These are phyloP conservation scores for Myrmecophaga tridactyla DNA, from an alignment of 2,113 vertebrate species.

Conservation along the genomic window DNA sequence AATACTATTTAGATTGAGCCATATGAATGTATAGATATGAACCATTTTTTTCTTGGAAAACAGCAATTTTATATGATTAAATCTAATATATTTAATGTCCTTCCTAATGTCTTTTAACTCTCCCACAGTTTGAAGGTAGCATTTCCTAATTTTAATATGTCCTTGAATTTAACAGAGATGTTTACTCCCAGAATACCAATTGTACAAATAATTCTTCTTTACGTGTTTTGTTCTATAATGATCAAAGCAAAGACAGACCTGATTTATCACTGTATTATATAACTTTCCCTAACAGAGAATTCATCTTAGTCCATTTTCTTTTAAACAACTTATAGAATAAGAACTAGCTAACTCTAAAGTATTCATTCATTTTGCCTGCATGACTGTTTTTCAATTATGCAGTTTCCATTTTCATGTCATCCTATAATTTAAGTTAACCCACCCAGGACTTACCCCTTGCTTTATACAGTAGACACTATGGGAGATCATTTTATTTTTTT, in stretches of 20 bases:
- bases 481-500: background rate
- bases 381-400: background rate
- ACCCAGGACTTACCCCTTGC: background rate
- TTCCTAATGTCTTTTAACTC: background rate
- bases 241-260: background rate
- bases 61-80: background rate
- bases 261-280: background rate
- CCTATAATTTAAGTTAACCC: background rate
- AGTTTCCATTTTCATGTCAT: background rate
- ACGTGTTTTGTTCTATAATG: conserved; percentile 1
- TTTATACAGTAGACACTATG: background rate
- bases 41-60: background rate
- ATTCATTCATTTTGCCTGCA: background rate
- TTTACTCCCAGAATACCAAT: background rate
- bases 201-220: conserved; percentile 49
- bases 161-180: background rate
- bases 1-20: background rate
- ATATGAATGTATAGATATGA: background rate
- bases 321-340: conserved; percentile 12
- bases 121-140: background rate
- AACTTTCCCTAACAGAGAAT: background rate
- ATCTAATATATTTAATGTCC: background rate
- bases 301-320: background rate
- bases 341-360: background rate
- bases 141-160: background rate